A percentile compares a stretch with the other conserved stretches of the same genome.
phyloP scores from a whole-genome alignment of 64 coral and sea anemone genomes.

The Montipora sp. region DNA sequence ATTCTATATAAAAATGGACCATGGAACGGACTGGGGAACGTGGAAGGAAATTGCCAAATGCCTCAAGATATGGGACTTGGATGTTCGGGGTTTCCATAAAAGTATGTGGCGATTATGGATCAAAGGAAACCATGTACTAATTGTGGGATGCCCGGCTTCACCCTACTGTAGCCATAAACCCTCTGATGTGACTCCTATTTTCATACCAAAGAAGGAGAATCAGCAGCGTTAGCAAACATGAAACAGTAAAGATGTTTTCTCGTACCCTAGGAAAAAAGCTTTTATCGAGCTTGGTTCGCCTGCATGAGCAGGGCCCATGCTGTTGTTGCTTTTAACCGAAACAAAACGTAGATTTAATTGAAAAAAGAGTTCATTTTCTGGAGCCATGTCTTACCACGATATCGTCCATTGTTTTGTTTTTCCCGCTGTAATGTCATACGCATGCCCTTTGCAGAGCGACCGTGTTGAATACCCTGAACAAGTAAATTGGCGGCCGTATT shows the following conservation, averaged over 20 bases:
- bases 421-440: too few relatives aligned
- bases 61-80: slow-evolving; percentile 89
- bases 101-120: slow-evolving; percentile 94
- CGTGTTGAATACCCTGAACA: too few relatives aligned
- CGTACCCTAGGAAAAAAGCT: background rate
- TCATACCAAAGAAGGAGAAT: slow-evolving; percentile 75
- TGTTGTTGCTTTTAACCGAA: too few relatives aligned
- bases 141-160: slow-evolving; percentile 76
- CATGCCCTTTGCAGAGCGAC: too few relatives aligned
- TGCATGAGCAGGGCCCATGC: too few relatives aligned
- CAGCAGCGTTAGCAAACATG: slow-evolving; percentile 10
- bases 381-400: too few relatives aligned
- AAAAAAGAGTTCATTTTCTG: too few relatives aligned
- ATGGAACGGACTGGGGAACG: slow-evolving; percentile 82
- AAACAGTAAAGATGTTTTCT: background rate
- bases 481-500: too few relatives aligned
- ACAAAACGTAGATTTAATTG: too few relatives aligned
- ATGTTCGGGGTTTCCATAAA: slow-evolving; percentile 90
- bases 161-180: slow-evolving; percentile 87
- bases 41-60: slow-evolving; percentile 88
- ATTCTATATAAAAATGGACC: slow-evolving; percentile 90
- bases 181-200: slow-evolving; percentile 70
- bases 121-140: slow-evolving; percentile 81
- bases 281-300: too few relatives aligned
- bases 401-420: too few relatives aligned